Evolutionary conservation across 2,113 vertebrate genomes (phyloP), one percentile per base, ranked within the genome.

Genomic region (Pseudorasbora parva): DNA sequence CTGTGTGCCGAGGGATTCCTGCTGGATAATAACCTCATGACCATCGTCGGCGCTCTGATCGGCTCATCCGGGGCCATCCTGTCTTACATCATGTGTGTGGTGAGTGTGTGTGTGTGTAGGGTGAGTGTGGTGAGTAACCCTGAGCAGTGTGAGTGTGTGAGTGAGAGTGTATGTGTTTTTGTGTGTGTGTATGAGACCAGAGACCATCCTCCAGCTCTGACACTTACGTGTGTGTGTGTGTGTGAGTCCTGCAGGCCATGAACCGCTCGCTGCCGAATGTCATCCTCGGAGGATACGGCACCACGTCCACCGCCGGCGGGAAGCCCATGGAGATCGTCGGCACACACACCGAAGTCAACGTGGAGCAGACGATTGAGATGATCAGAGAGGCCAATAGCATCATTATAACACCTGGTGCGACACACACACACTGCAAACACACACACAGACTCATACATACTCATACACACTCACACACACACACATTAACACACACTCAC

Each of bases 61-160:
- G 95, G 94, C 72, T 95, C 95, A 2, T 95, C 95, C 2, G 95
- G 95, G 17, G 95, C 94, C 78, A 95, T 95, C 86, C 93, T 95
- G 10, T 95, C 95, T 2, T 95, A 95, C 90, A 95, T 95, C 88
- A 95, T 95, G 95, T 95, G 95, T 93, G 94, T 95, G 93, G 94
- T 95, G 89, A 93, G 94, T 33, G 3, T 1, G 2, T 19, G 21
- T 68, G 8, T n/a, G n/a, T n/a, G n/a, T n/a, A n/a, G n/a, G n/a
- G n/a, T n/a, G n/a, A n/a, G n/a, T n/a, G n/a, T n/a, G n/a, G n/a
- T 95, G 89, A 93, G 94, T 33, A 33, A 33, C 33, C 33, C 41
- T 12, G 15, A 17, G 27, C 11, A 64, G 3, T 1, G 2, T 19
- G 21, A 72, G 8, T n/a, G n/a, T n/a, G 94, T n/a, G n/a, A n/a